Evolutionary conservation across 2,888 invertebrate species (phyloP).

Genomic region (Campoletis raptor): DNA sequence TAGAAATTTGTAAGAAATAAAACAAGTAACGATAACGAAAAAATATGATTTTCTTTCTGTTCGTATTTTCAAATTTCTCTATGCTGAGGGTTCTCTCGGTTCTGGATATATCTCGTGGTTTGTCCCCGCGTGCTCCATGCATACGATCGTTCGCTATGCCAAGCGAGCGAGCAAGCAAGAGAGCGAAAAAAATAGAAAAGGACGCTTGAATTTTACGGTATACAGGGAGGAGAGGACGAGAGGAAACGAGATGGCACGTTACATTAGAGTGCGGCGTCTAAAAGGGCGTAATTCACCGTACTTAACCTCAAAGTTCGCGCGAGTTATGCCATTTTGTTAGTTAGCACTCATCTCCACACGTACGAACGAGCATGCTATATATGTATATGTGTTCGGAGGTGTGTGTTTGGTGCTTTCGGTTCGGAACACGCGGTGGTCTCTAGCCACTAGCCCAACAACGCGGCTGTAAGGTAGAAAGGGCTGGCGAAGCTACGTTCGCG

Average conservation of each 20-base stretch:
- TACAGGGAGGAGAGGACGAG: not conserved
- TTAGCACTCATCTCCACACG: constrained; percentile 64
- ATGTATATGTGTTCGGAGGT: constrained; percentile 5
- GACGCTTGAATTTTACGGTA: constrained; percentile 2
- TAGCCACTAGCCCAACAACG: constrained; percentile 63
- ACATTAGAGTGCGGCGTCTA: not conserved
- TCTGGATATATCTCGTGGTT: constrained; percentile 52
- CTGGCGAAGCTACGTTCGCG: constrained; percentile 69
- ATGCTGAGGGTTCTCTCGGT: constrained; percentile 24
- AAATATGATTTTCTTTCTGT: not conserved
- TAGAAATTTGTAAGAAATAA: not conserved
- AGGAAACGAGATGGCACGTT: not conserved
- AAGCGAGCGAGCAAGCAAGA: constrained; percentile 50
- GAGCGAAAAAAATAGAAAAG: constrained; percentile 57
- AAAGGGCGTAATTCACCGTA: constrained; percentile 23
- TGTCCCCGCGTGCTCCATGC: constrained; percentile 60
- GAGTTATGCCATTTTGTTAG: constrained; percentile 70
- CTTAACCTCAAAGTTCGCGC: constrained; percentile 10
- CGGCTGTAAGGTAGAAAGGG: constrained; percentile 62
- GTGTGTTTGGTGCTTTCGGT: constrained; percentile 63
- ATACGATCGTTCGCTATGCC: constrained; percentile 58
- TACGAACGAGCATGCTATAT: not conserved
- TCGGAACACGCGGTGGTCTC: constrained; percentile 66
- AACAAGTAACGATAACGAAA: not conserved
- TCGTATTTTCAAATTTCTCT: constrained; percentile 1